Conservation (phyloP, 1,140 invertebrate genomes). For the Bombus cullumanus region DNA sequence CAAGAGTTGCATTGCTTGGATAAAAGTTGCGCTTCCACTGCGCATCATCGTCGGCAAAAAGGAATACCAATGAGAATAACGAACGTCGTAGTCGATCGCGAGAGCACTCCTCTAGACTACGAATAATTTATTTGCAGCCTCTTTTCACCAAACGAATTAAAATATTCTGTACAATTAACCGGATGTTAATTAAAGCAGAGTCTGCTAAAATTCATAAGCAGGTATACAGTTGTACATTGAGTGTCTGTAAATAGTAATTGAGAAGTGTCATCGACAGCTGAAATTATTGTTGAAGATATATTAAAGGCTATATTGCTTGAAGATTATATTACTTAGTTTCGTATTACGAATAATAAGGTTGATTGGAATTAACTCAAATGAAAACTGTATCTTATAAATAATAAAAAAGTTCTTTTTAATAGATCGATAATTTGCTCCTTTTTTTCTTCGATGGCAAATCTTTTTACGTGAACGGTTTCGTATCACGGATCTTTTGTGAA, state of each 20-base stretch:
- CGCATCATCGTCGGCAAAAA: background rate
- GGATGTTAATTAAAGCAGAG: background rate
- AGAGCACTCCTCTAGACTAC: background rate
- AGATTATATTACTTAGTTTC: background rate
- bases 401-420: background rate
- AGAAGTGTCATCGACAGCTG: background rate
- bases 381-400: background rate
- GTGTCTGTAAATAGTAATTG: background rate
- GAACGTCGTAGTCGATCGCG: background rate
- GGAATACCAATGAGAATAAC: constrained; percentile 10
- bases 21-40: background rate
- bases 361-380: background rate
- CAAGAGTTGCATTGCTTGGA: background rate
- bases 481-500: background rate
- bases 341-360: background rate
- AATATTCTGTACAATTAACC: background rate
- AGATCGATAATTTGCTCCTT: background rate
- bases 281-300: background rate
- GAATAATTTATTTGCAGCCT: background rate
- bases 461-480: background rate
- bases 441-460: background rate
- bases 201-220: background rate
- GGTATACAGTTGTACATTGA: background rate
- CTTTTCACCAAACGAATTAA: background rate
- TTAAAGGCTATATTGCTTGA: background rate